Percentiles rank a stretch among this genome's conserved stretches.
These are phyloP conservation scores for Poliocrania exsul DNA, from an alignment of 2,797 vertebrate species.

Conservation along the genomic window DNA sequence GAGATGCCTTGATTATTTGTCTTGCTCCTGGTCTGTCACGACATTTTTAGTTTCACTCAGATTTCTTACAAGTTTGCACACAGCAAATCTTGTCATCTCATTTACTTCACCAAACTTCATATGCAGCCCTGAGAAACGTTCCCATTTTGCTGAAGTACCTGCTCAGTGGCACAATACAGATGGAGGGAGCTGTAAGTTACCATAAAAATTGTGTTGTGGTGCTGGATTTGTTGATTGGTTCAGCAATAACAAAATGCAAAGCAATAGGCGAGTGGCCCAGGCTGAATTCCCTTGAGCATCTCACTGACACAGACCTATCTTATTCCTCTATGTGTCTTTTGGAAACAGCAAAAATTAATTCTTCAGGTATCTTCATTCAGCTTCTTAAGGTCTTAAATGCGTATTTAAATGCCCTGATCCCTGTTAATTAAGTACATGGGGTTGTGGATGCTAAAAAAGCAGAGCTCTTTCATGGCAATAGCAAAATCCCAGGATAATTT, in stretches of 20 bases:
- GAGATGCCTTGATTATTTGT: neutral
- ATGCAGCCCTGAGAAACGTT: neutral
- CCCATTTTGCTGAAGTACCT: neutral
- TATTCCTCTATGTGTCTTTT: neutral
- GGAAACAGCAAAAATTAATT: neutral
- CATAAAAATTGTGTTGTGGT: neutral
- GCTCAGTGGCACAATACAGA: neutral
- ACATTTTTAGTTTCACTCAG: neutral
- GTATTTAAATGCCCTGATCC: neutral
- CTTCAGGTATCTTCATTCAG: neutral
- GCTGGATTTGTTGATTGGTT: conserved; percentile 5
- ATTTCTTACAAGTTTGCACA: neutral
- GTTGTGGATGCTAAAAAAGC: neutral
- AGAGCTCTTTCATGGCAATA: neutral
- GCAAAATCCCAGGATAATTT: neutral
- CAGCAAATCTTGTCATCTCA: neutral
- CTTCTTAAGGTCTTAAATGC: neutral
- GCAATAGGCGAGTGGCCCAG: neutral
- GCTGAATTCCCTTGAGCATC: neutral
- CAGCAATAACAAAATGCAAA: neutral
- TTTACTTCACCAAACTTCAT: neutral
- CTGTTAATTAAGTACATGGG: neutral
- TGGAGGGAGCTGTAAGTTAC: neutral
- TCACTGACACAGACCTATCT: neutral
- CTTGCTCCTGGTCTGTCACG: neutral